Base-by-base conservation (phyloP, 2,113 vertebrate genomes). In the Rhinoderma darwinii region DNA sequence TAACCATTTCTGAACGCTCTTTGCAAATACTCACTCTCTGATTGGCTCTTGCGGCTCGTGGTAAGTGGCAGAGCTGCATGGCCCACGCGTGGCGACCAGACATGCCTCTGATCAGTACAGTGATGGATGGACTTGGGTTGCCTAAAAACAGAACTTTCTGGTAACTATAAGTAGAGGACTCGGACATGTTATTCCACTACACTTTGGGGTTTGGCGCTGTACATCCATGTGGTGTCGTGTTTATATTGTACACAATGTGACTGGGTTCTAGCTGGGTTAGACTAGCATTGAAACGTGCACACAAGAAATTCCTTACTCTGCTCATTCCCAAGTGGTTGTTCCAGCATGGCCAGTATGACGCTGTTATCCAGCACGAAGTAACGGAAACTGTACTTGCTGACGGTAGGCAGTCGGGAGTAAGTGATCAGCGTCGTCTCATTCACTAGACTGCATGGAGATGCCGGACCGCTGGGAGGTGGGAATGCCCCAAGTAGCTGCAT, bases 401-500 rank as follows among this genome's bases (percentile, higher is more conserved):
- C 94, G 83, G 96, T 94, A 77, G 96, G 96, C n/a, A 99, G 93
- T 61, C 97, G 92, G 88, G 96, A 97, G 25, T 96, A 98, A 86
- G 97, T 96, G 89, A 99, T 97, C 86, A 98, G 90, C 0, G 96
- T 98, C 88, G 96, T 96, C 93, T 99, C 97, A 86, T 99, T 99
- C 89, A 99, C 96, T 83, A 99, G 92, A 93, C 97, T 99, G 93
- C 97, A 99, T 83, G 96, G 97, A 89, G 97, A 99, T 12, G 97
- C 95, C n/a, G 97, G 95, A 54, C 97, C 97, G 44, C 97, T 98
- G 39, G 97, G 97, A 87, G 97, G 97, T 59, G 97, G 97, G 92
- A 98, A 99, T 5, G 97, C 97, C 44, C 97, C 97, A 89, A 98
- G 94, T 86, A 97, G 92, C 94, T 99, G 97, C 97, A 99, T 99